phyloP scores from a whole-genome alignment of 2,888 invertebrate species.

The Agonopterix subpropinquella region DNA sequence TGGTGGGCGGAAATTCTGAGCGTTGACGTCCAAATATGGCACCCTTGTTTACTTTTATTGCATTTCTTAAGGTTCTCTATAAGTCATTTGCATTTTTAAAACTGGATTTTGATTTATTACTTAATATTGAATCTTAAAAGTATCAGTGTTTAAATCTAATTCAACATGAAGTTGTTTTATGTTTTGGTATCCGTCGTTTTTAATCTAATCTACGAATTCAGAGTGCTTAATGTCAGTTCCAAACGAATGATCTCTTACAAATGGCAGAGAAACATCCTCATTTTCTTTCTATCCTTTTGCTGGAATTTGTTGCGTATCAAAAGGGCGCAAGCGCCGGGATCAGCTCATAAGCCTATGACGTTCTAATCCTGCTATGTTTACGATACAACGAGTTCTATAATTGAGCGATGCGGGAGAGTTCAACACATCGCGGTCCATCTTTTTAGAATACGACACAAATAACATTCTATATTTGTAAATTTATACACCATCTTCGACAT shows the following conservation, averaged over 20 bases:
- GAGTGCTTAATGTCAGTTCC: slow-evolving; percentile 9
- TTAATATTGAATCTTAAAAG: slow-evolving; percentile 7
- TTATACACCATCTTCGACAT: slow-evolving; percentile 53
- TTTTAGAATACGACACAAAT: slow-evolving; percentile 76
- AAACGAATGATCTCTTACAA: slow-evolving; percentile 38
- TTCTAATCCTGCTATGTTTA: slow-evolving; percentile 49
- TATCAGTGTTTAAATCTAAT: slow-evolving; percentile 1
- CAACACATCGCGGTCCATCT: slow-evolving; percentile 74
- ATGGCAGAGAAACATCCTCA: slow-evolving; percentile 43
- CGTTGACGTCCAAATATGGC: slow-evolving; percentile 8
- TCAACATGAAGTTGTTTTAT: not conserved
- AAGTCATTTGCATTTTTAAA: slow-evolving; percentile 35
- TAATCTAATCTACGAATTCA: slow-evolving; percentile 4
- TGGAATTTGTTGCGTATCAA: slow-evolving; percentile 15
- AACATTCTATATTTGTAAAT: slow-evolving; percentile 74
- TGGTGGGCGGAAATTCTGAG: slow-evolving; percentile 3
- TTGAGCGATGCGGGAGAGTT: slow-evolving; percentile 75
- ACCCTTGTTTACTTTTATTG: slow-evolving; percentile 34
- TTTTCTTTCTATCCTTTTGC: slow-evolving; percentile 36
- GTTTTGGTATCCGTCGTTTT: not conserved
- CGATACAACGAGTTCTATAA: slow-evolving; percentile 69
- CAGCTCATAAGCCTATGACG: slow-evolving; percentile 34
- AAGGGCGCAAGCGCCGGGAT: slow-evolving; percentile 40
- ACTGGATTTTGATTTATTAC: slow-evolving; percentile 19
- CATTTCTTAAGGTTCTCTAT: slow-evolving; percentile 35